Conservation (phyloP, 2,113 vertebrate genomes). For the Petrocephalus microphthalmus region DNA sequence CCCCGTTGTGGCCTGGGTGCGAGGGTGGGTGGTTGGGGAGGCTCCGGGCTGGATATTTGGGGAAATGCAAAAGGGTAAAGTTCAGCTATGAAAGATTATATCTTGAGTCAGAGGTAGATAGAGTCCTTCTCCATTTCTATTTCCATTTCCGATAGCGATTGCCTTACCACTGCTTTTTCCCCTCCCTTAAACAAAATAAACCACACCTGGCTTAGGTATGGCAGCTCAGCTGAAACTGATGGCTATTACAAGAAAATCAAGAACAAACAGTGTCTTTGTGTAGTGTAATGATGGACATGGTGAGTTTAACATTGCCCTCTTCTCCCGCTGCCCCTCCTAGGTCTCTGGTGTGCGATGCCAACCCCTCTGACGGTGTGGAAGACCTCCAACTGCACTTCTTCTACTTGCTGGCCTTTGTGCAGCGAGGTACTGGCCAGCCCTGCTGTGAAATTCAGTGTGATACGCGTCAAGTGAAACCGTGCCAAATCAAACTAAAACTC, state of each 20-base stretch:
- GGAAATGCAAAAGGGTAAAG: neutral
- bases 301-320: neutral
- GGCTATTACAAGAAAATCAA: neutral
- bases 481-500: neutral
- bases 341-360: conserved; percentile 57
- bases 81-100: neutral
- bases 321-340: conserved; percentile 28
- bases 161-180: neutral
- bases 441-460: neutral
- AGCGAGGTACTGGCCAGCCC: conserved; percentile 57
- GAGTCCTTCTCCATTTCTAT: neutral
- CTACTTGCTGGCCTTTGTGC: conserved; percentile 72
- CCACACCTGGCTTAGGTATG: neutral
- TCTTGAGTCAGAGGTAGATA: neutral
- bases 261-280: neutral
- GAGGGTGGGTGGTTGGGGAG: neutral
- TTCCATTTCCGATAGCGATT: neutral
- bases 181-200: neutral
- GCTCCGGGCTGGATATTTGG: neutral
- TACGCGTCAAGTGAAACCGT: neutral
- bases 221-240: neutral
- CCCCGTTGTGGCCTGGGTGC: neutral
- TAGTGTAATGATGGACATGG: neutral
- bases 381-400: conserved; percentile 65
- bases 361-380: conserved; percentile 48